Evolutionary conservation across 2,888 invertebrate genomes (phyloP).

Genomic region (Seira sanloemensis): DNA sequence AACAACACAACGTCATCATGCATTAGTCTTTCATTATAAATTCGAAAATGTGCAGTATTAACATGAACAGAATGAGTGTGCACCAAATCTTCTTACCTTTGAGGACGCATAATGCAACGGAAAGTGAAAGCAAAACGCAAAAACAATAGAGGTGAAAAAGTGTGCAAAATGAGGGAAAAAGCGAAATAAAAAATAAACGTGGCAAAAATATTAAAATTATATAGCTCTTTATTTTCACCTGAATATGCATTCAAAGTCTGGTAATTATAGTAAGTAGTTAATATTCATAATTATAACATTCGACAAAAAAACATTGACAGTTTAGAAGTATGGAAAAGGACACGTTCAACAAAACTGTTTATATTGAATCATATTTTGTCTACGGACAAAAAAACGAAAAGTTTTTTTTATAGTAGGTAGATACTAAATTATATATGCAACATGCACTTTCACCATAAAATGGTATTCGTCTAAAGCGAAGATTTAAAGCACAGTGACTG

Average conservation of each 20-base stretch:
- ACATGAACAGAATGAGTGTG: neutral
- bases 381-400: slow-evolving; percentile 23
- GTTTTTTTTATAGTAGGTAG: too few species aligned
- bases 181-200: slow-evolving; percentile 19
- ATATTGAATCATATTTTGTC: neutral
- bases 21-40: too few species aligned
- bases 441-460: slow-evolving; percentile 29
- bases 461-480: too few species aligned
- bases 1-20: too few species aligned
- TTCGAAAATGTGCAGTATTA: too few species aligned
- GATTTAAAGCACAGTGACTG: too few species aligned
- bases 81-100: too few species aligned
- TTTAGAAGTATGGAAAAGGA: slow-evolving; percentile 51
- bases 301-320: slow-evolving; percentile 52
- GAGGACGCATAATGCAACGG: too few species aligned
- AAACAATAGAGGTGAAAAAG: too few species aligned
- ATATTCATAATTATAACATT: slow-evolving; percentile 44
- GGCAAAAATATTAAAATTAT: slow-evolving; percentile 33
- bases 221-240: slow-evolving; percentile 58
- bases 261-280: slow-evolving; percentile 63
- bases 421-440: too few species aligned
- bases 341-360: slow-evolving; percentile 24
- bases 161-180: too few species aligned
- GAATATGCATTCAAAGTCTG: slow-evolving; percentile 58
- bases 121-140: slow-evolving; percentile 23